Evolutionary conservation across 2,888 invertebrate species (phyloP), one percentile per base, ranked within the genome.

Genomic region (Priocnemis perturbator): DNA sequence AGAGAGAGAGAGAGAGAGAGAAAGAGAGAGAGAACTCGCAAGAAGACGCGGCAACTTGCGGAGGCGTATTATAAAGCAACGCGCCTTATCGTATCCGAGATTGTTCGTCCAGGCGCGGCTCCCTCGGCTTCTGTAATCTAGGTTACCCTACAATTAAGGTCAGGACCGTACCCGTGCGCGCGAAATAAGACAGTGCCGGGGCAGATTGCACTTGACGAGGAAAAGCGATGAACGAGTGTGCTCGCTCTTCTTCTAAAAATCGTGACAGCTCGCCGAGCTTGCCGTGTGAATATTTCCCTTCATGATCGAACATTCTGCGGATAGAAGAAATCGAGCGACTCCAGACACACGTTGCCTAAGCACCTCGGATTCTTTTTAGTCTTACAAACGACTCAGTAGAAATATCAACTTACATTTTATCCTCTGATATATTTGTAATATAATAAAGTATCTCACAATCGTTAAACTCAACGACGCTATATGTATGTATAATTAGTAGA

Each of bases 141-240:
- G 79, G 79, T 79, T 79, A 79, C 77, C 67, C 71, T 79, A 79
- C 79, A 79, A 79, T 79, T 79, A 79, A 79, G 79, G 79, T 79
- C 79, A 77, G 73, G 74, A 71, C 69, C 71, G 71, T 66, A 69
- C 37, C 11, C 11, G 69, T 64, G 66, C 67, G 71, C 75, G 71
- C 70, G 77, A 73, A 76, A 77, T 73, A 73, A 79, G 79, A 79
- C 73, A 70, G 69, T 64, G 44, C 23, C 45, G 67, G 75, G 60
- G 69, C 71, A 73, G 73, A 79, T 78, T 73, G 71, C 76, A 67
- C 69, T 72, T 64, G 76, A 68, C 71, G 71, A 69, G 58, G 71
- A 59, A 56, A 59, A 48, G 50, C 17, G 17, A 50, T 50, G 17
- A 5, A 50, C 19, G 19, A 17, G 50, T n/a, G 50, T 61, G 55